Percentiles rank a stretch among this genome's conserved stretches.
Evolutionary conservation across 2,888 invertebrate species (phyloP).

Genomic region (Gisinianus flammeolus): DNA sequence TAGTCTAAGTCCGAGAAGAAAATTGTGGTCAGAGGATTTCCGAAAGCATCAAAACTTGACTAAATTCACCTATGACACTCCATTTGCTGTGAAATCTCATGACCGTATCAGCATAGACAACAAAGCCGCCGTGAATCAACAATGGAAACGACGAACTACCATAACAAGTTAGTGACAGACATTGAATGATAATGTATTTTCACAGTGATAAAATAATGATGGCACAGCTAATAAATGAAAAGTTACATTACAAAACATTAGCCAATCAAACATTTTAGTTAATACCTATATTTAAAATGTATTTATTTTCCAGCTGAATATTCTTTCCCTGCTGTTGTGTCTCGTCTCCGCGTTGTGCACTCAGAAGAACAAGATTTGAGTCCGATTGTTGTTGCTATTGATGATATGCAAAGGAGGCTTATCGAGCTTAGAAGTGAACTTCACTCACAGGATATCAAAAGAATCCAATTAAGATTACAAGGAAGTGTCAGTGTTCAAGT

Average conservation of each 20-base stretch:
- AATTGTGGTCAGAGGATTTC: conserved; percentile 58
- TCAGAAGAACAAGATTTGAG: conserved; percentile 58
- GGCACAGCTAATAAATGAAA: too few relatives aligned
- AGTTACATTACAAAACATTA: too few relatives aligned
- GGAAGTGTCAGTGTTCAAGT: conserved; percentile 58
- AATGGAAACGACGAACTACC: conserved; percentile 89
- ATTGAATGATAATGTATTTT: not conserved
- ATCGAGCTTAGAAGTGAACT: conserved; percentile 55
- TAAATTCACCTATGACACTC: conserved; percentile 57
- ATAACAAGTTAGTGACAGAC: conserved; percentile 73
- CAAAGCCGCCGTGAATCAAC: conserved; percentile 65
- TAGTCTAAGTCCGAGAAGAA: conserved; percentile 58
- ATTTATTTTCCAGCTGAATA: conserved; percentile 50
- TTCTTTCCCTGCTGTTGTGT: conserved; percentile 58
- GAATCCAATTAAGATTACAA: conserved; percentile 57
- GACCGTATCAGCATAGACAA: conserved; percentile 57
- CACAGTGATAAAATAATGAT: not conserved
- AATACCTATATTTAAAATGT: too few relatives aligned
- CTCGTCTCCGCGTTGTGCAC: conserved; percentile 52
- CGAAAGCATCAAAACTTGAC: conserved; percentile 57
- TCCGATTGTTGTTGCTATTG: conserved; percentile 58
- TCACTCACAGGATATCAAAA: conserved; percentile 56
- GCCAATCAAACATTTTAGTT: too few relatives aligned
- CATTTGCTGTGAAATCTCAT: conserved; percentile 57
- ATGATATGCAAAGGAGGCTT: conserved; percentile 58